Evolutionary conservation across 2,888 invertebrate species (phyloP), one percentile per base, ranked within the genome.

Genomic region (Agriopis marginaria): DNA sequence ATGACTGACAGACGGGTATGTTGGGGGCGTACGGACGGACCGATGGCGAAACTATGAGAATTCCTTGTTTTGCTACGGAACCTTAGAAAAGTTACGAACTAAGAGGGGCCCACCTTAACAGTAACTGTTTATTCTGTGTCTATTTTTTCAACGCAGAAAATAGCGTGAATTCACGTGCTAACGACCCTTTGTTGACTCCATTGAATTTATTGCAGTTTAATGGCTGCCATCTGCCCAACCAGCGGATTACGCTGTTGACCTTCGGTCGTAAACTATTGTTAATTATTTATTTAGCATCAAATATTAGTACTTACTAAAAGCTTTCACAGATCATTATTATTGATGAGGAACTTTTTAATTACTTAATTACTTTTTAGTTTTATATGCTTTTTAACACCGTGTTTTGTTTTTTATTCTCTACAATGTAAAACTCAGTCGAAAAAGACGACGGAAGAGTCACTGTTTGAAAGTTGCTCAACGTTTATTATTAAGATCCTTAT

Each of bases 131-230:
- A 39, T 32, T 0, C 23, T 8, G 17, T 32, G 6, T 23, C 0
- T 1, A 55, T 40, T 45, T 44, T 58, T 44, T 47, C 7, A 60
- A n/a, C 4, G 60, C 39, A 50, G 40, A 47, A 66, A 72, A 67
- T 55, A 66, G 69, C 64, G 72, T 61, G 40, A 62, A 61, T 67
- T 55, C 56, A 47, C 45, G 59, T 63, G 47, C 59, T 58, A 60
- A 63, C 61, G 66, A 59, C 50, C 51, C 17, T 53, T 32, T 14
- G 14, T 55, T n/a, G 23, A 40, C 55, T 17, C 12, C 7, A 23
- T 42, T 55, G 32, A 56, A 50, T 67, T 50, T 50, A 66, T 66
- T 61, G 42, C 44, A 42, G 6, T 50, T 56, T 51, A 32, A 62
- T 55, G 50, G 9, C 3, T 45, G 39, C 40, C 66, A 67, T 50